Conservation (phyloP, 1,140 invertebrate genomes). For the Globodera rostochiensis region DNA sequence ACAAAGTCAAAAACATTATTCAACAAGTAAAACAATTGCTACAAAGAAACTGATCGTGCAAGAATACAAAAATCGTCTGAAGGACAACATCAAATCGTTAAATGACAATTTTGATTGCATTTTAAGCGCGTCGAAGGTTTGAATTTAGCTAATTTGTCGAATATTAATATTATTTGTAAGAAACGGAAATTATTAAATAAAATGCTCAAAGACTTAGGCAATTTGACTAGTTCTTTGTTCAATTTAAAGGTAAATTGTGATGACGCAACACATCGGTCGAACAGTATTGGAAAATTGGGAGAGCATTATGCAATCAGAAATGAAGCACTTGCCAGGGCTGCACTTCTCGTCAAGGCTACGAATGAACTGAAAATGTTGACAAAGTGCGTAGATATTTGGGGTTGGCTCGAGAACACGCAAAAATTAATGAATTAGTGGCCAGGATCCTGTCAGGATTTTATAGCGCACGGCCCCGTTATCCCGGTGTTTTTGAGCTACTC, state of each 20-base stretch:
- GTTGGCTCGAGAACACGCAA: too few species aligned
- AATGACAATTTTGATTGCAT: constrained; percentile 43
- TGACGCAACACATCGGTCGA: constrained; percentile 29
- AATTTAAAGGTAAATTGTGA: constrained; percentile 32
- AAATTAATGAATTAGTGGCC: too few species aligned
- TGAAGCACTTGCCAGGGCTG: constrained; percentile 41
- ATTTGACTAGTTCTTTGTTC: too few species aligned
- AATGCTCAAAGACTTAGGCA: too few species aligned
- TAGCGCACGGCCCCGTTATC: too few species aligned
- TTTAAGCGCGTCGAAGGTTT: constrained; percentile 43
- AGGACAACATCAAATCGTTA: constrained; percentile 44
- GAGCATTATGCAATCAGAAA: constrained; percentile 44
- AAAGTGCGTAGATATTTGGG: constrained; percentile 14
- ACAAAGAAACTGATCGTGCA: constrained; percentile 42
- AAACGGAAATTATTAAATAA: too few species aligned
- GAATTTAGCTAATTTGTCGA: constrained; percentile 5
- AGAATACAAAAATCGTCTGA: constrained; percentile 43
- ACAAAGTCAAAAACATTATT: neutral
- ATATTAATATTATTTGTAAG: too few species aligned
- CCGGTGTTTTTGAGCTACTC: too few species aligned
- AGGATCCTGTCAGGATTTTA: too few species aligned
- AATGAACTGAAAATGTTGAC: constrained; percentile 33
- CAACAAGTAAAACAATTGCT: constrained; percentile 27
- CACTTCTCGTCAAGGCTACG: constrained; percentile 42
- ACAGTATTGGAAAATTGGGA: constrained; percentile 27